Percentiles rank a stretch among this genome's conserved stretches.
phyloP scores from a whole-genome alignment of 2,113 vertebrate genomes.

The Rhinoptilus africanus region DNA sequence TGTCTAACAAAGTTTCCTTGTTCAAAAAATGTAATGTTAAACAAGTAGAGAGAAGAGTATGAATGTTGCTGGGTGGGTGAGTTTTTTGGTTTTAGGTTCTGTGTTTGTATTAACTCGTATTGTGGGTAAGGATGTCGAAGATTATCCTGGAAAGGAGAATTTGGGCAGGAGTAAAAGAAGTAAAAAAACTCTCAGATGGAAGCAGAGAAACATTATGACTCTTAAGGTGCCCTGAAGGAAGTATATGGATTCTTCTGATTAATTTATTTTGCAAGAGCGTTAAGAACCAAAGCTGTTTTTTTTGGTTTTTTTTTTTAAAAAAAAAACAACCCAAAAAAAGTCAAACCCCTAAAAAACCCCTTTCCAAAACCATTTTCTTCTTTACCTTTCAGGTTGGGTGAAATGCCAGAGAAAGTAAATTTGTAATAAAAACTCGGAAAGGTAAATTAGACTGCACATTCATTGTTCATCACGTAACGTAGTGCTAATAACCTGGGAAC shows the following conservation, averaged over 20 bases:
- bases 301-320: neutral
- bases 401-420: neutral
- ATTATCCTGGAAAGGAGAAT: neutral
- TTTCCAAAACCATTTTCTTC: neutral
- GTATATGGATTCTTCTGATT: neutral
- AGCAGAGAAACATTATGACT: neutral
- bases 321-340: neutral
- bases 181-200: neutral
- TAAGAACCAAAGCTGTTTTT: neutral
- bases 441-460: neutral
- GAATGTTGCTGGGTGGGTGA: neutral
- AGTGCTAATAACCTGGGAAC: neutral
- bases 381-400: neutral
- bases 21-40: neutral
- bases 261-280: neutral
- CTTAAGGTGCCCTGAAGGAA: neutral
- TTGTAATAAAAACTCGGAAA: neutral
- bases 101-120: rapidly evolving
- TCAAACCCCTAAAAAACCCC: neutral
- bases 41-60: neutral
- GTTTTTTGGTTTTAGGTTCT: neutral
- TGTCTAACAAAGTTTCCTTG: neutral
- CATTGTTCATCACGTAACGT: neutral
- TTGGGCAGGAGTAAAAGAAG: neutral
- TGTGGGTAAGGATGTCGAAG: neutral